Evolutionary conservation across 2,113 vertebrate genomes (phyloP).

Genomic region (Serinus canaria): DNA sequence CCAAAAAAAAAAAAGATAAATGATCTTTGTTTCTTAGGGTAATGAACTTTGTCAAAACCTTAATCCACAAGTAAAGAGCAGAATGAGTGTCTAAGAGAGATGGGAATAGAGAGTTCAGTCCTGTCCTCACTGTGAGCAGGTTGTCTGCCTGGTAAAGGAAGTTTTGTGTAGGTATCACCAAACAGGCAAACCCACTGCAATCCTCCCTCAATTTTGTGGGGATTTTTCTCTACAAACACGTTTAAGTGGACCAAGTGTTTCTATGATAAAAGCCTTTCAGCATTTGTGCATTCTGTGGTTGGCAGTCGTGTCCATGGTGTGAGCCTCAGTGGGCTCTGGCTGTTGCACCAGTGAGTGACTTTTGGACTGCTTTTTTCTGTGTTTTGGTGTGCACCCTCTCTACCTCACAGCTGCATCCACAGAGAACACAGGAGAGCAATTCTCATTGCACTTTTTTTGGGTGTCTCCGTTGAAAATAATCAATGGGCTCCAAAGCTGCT

Average conservation of each 20-base stretch:
- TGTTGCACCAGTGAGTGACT: background rate
- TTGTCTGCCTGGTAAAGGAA: background rate
- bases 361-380: background rate
- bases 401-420: accelerated
- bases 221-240: background rate
- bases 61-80: background rate
- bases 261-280: background rate
- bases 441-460: background rate
- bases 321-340: background rate
- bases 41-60: background rate
- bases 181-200: background rate
- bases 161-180: background rate
- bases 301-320: accelerated
- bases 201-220: accelerated
- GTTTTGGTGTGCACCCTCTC: background rate
- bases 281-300: background rate
- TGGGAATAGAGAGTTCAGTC: background rate
- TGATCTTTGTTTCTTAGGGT: background rate
- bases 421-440: background rate
- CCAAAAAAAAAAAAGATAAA: background rate
- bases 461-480: background rate
- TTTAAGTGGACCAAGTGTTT: background rate
- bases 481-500: background rate
- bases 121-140: background rate
- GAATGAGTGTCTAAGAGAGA: background rate